Percentiles rank a stretch among this genome's conserved stretches.
phyloP scores from a whole-genome alignment of 2,888 invertebrate species.

The Macropis europaea region DNA sequence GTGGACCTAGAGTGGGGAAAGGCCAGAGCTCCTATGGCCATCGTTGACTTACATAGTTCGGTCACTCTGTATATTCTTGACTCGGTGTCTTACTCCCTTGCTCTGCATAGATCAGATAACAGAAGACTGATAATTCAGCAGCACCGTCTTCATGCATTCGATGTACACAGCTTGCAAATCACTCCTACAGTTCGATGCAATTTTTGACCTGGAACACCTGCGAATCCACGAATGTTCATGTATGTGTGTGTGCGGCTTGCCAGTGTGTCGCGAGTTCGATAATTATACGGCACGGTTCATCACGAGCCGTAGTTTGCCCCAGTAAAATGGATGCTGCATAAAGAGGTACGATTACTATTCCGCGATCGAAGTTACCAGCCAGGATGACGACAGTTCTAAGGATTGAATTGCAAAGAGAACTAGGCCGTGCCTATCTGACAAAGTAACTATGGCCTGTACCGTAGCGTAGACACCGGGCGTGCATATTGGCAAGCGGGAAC shows the following conservation, averaged over 20 bases:
- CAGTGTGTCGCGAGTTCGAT: slow-evolving; percentile 41
- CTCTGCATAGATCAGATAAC: too few relatives aligned
- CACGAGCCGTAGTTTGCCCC: slow-evolving; percentile 45
- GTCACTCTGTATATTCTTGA: too few relatives aligned
- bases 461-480: slow-evolving; percentile 16
- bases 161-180: too few relatives aligned
- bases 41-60: too few relatives aligned
- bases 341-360: slow-evolving; percentile 44
- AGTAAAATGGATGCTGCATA: slow-evolving; percentile 56
- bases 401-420: slow-evolving; percentile 57
- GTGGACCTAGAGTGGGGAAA: too few relatives aligned
- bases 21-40: too few relatives aligned
- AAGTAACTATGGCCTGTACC: slow-evolving; percentile 33
- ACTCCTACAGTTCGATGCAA: not conserved
- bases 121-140: too few relatives aligned
- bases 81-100: too few relatives aligned
- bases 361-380: slow-evolving; percentile 48
- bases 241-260: not conserved
- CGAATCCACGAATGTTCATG: not conserved
- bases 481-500: slow-evolving; percentile 42
- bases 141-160: too few relatives aligned
- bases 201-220: slow-evolving; percentile 38
- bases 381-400: slow-evolving; percentile 48
- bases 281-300: slow-evolving; percentile 55
- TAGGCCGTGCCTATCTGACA: slow-evolving; percentile 49